phyloP scores from a whole-genome alignment of 2,113 vertebrate genomes.

The Herpailurus yagouaroundi region DNA sequence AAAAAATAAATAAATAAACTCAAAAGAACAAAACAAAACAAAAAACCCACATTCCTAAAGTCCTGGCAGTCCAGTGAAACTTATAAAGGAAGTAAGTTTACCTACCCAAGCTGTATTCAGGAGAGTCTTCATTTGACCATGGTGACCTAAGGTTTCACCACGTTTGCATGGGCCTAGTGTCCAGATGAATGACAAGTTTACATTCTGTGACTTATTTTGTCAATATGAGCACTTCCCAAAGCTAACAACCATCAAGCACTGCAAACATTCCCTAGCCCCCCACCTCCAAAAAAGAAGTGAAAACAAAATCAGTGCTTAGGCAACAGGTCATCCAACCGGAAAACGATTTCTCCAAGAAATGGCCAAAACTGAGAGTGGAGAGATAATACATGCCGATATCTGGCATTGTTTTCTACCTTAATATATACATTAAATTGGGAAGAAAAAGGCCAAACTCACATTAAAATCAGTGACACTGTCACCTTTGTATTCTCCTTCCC shows the following conservation, averaged over 20 bases:
- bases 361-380: not conserved
- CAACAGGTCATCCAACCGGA: constrained; percentile 8
- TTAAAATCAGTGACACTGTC: constrained; percentile 5
- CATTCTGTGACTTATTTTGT: not conserved
- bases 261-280: not conserved
- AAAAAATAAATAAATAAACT: not conserved
- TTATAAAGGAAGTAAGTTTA: constrained; percentile 27
- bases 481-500: not conserved
- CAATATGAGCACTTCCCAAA: not conserved
- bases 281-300: not conserved
- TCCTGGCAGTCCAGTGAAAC: not conserved
- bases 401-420: constrained; percentile 41
- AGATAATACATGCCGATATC: not conserved
- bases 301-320: constrained; percentile 21
- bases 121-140: not conserved
- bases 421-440: not conserved
- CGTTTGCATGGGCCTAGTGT: not conserved
- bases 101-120: not conserved
- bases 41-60: not conserved
- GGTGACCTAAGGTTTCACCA: not conserved
- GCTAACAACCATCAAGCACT: constrained; percentile 21
- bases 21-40: not conserved
- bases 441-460: not conserved
- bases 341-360: constrained; percentile 43
- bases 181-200: constrained; percentile 21